Conservation (phyloP, 2,797 vertebrate genomes). For the Artibeus lituratus region DNA sequence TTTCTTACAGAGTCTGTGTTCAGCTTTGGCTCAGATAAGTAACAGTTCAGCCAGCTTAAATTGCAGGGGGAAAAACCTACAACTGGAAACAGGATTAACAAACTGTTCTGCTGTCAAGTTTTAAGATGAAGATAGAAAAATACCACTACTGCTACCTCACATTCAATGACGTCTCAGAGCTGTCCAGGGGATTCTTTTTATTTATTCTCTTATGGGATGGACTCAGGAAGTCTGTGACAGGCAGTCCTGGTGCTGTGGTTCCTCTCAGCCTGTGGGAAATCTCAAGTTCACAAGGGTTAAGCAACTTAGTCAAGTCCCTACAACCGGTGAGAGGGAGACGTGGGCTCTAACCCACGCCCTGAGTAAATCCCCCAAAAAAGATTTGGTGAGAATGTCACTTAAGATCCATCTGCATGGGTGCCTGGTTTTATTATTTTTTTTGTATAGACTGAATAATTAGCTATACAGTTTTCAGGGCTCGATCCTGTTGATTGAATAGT, state of each 20-base stretch:
- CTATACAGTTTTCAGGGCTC: background rate
- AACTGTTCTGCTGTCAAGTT: background rate
- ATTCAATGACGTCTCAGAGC: background rate
- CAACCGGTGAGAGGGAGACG: background rate
- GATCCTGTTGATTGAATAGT: background rate
- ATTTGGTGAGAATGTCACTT: background rate
- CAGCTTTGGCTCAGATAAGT: conserved; percentile 13
- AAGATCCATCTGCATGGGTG: background rate
- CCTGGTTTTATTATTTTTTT: background rate
- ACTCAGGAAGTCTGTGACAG: background rate
- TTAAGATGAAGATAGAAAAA: background rate
- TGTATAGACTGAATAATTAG: background rate
- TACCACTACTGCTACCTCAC: background rate
- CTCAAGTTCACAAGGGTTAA: background rate
- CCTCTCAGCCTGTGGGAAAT: background rate
- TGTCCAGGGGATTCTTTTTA: background rate
- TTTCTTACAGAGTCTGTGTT: background rate
- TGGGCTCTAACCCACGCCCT: background rate
- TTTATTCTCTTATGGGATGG: background rate
- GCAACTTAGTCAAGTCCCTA: background rate
- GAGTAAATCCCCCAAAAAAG: background rate
- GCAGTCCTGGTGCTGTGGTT: background rate
- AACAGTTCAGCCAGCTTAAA: background rate
- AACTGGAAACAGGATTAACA: background rate
- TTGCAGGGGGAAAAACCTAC: background rate